phyloP scores from a whole-genome alignment of 2,797 vertebrate genomes.

The Menidia menidia region DNA sequence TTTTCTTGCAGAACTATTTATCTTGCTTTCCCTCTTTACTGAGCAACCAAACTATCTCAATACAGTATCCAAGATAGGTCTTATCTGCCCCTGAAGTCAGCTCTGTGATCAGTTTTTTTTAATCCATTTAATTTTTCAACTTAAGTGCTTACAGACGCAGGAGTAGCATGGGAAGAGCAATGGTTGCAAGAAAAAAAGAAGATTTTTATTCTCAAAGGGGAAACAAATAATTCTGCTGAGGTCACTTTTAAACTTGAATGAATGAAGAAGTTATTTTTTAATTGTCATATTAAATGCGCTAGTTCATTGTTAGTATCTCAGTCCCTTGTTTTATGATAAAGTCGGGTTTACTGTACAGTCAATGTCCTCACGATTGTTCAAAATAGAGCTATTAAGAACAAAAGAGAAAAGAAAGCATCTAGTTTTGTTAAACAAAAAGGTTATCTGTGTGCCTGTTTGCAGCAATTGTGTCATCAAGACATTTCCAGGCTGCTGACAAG shows the following conservation, averaged over 20 bases:
- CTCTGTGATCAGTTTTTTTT: constrained; percentile 62
- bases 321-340: no score
- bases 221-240: constrained; percentile 31
- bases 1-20: constrained; percentile 23
- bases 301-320: no score
- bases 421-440: constrained; percentile 56
- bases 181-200: not conserved
- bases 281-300: no score
- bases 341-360: no score
- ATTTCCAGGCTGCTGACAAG: constrained; percentile 61
- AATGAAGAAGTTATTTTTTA: constrained; percentile 18
- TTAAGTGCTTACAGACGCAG: constrained; percentile 60
- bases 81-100: constrained; percentile 67
- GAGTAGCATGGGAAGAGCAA: constrained; percentile 25
- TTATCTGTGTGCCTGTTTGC: constrained; percentile 64
- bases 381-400: constrained; percentile 24
- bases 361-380: not conserved
- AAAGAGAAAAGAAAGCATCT: constrained; percentile 40
- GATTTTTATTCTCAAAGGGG: constrained; percentile 32
- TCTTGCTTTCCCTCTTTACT: constrained; percentile 14
- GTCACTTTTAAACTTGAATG: constrained; percentile 36
- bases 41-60: constrained; percentile 46
- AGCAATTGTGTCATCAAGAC: constrained; percentile 65
- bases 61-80: constrained; percentile 48
- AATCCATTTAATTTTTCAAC: constrained; percentile 57